Evolutionary conservation across 2,888 invertebrate genomes (phyloP).

Genomic region (Auanema freiburgensis): DNA sequence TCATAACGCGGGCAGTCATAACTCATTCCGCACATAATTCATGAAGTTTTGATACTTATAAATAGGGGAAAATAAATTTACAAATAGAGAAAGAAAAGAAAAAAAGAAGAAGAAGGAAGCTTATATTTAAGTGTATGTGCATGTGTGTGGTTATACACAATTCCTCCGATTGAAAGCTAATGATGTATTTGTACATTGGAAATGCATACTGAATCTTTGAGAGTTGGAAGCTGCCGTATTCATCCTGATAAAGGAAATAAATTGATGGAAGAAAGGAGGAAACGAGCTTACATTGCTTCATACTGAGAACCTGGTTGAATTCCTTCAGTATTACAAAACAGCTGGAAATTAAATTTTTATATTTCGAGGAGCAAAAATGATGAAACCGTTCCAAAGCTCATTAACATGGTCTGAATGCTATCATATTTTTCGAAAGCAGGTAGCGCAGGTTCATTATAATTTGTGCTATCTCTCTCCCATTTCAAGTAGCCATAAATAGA

Average conservation of each 20-base stretch:
- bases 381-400: constrained; percentile 32
- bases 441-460: constrained; percentile 20
- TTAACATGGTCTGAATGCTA: constrained; percentile 27
- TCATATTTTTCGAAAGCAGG: constrained; percentile 36
- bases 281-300: constrained; percentile 35
- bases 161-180: constrained; percentile 32
- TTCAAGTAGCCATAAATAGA: constrained; percentile 33
- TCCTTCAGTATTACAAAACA: constrained; percentile 40
- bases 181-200: constrained; percentile 39
- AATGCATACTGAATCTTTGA: constrained; percentile 35
- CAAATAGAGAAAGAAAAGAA: too few species aligned
- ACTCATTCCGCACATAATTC: too few species aligned
- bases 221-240: constrained; percentile 39
- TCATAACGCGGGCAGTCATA: too few species aligned
- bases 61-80: too few species aligned
- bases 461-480: constrained; percentile 34
- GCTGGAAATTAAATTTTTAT: constrained; percentile 15
- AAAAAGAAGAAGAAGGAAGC: too few species aligned
- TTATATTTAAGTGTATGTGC: background rate
- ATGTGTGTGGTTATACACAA: constrained; percentile 34
- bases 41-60: too few species aligned
- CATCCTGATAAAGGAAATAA: constrained; percentile 27
- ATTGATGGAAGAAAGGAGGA: constrained; percentile 1
- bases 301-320: constrained; percentile 34
- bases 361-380: too few species aligned